Evolutionary conservation across 2,797 vertebrate genomes (phyloP).

Genomic region (Tokudaia tokunoshimensis): DNA sequence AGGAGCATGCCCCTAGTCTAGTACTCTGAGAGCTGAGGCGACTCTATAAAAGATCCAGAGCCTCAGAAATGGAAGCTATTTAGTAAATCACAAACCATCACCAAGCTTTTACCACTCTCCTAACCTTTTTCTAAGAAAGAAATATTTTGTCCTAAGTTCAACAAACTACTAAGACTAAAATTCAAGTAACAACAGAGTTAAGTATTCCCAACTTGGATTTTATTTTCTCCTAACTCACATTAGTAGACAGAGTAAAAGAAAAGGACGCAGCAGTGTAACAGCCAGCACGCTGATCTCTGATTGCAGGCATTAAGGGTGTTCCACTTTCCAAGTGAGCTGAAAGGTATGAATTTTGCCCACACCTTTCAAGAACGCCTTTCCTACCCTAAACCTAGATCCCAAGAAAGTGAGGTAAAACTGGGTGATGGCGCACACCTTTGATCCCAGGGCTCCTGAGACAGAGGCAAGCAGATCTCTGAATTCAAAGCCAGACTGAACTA

Average conservation of each 20-base stretch:
- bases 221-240: conserved; percentile 24
- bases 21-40: neutral
- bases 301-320: neutral
- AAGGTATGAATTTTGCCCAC: neutral
- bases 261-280: neutral
- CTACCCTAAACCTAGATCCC: neutral
- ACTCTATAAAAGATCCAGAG: neutral
- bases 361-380: neutral
- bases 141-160: conserved; percentile 48
- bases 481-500: neutral
- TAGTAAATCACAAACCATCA: conserved; percentile 49
- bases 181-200: conserved; percentile 60
- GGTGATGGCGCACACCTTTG: neutral
- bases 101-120: neutral
- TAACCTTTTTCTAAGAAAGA: conserved; percentile 44
- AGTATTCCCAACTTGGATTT: conserved; percentile 12
- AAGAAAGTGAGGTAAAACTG: conserved; percentile 24
- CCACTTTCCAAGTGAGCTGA: conserved; percentile 22
- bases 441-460: neutral
- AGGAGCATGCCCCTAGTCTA: neutral
- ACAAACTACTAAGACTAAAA: conserved; percentile 54
- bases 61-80: neutral
- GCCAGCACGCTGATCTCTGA: neutral
- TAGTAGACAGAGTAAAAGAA: neutral
- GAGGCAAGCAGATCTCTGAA: neutral